These are phyloP conservation scores for Dreissena polymorpha DNA, from an alignment of 1,140 invertebrate species.

Conservation along the genomic window DNA sequence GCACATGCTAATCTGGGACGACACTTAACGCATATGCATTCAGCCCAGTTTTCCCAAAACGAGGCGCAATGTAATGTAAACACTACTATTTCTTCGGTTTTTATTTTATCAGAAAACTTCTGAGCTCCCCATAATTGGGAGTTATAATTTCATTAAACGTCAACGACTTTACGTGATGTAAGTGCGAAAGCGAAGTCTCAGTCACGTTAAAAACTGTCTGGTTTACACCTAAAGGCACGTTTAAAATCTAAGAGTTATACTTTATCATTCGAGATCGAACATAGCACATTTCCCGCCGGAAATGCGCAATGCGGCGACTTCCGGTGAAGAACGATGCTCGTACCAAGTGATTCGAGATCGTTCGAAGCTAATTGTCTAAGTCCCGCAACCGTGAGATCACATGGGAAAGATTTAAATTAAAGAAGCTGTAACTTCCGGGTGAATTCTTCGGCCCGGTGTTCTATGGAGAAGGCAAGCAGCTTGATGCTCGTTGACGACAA, in stretches of 20 bases:
- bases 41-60: no score
- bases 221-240: neutral
- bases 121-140: constrained; percentile 28
- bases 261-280: neutral
- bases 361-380: constrained; percentile 33
- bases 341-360: constrained; percentile 29
- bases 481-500: constrained; percentile 42
- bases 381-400: constrained; percentile 33
- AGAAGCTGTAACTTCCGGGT: neutral
- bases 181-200: constrained; percentile 43
- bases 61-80: no score
- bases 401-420: constrained; percentile 46
- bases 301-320: constrained; percentile 28
- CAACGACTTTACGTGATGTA: constrained; percentile 3
- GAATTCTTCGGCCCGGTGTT: constrained; percentile 25
- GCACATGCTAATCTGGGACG: no score
- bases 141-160: constrained; percentile 6
- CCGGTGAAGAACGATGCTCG: constrained; percentile 42
- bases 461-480: constrained; percentile 16
- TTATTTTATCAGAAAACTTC: constrained; percentile 7
- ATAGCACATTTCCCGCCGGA: constrained; percentile 11
- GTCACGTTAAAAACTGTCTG: neutral
- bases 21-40: no score
- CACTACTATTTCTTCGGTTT: no score
- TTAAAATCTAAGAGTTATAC: neutral